phyloP scores from a whole-genome alignment of 2,888 invertebrate species.

The Harpagoxenus sublaevis region DNA sequence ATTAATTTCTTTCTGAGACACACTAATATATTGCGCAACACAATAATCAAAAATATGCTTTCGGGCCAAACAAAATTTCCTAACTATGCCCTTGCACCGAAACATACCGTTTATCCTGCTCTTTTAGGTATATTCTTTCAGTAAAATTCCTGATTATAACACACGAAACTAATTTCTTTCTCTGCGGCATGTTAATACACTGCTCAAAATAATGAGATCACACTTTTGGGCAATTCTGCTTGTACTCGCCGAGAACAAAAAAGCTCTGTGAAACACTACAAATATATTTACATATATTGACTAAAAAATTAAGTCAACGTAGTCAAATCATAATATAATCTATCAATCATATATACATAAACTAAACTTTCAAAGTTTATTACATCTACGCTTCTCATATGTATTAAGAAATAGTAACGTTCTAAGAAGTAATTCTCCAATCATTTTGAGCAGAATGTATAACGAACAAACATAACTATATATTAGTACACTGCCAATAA shows the following conservation, averaged over 20 bases:
- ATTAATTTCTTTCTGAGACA: not conserved
- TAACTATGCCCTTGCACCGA: not conserved
- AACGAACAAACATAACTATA: not conserved
- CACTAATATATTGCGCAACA: not conserved
- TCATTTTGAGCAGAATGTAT: not conserved
- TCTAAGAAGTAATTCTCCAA: not conserved
- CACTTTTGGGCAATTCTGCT: not conserved
- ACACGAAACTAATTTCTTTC: constrained; percentile 20
- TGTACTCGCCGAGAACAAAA: not conserved
- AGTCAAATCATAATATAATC: too few species aligned
- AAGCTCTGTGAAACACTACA: not conserved
- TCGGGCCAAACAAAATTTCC: not conserved
- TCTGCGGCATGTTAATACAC: not conserved
- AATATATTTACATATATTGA: not conserved
- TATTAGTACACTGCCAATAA: constrained; percentile 27
- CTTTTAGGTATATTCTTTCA: not conserved
- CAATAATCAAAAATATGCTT: not conserved
- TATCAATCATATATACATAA: too few species aligned
- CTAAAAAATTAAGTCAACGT: not conserved
- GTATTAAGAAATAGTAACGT: not conserved
- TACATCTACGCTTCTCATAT: not conserved
- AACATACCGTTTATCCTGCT: not conserved
- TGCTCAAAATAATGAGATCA: constrained; percentile 10
- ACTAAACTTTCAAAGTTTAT: not conserved
- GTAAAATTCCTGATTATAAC: not conserved